Conservation (phyloP, 2,797 vertebrate species). For the Gymnoscopelus braueri region DNA sequence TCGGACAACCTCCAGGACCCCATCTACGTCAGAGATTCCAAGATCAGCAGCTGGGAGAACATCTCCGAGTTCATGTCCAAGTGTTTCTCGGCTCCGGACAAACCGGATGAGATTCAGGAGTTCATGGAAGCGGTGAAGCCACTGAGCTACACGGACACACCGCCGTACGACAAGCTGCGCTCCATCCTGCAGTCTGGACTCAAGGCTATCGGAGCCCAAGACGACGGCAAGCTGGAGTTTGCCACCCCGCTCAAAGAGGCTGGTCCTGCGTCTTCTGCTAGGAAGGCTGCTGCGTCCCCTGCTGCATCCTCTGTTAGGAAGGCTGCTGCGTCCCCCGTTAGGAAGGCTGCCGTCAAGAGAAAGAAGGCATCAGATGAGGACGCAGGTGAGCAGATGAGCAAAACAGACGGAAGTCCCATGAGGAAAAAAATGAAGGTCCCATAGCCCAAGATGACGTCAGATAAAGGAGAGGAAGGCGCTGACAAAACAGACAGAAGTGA, state of each 20-base stretch:
- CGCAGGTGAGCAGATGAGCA: no score
- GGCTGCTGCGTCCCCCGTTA: no score
- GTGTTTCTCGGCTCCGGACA: slow-evolving; percentile 89
- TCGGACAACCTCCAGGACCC: slow-evolving; percentile 92
- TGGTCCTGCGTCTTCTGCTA: slow-evolving; percentile 37
- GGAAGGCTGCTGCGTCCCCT: slow-evolving; percentile 13
- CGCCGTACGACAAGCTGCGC: slow-evolving; percentile 87
- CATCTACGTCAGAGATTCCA: slow-evolving; percentile 88
- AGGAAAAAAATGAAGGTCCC: no score
- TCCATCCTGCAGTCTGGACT: slow-evolving; percentile 88
- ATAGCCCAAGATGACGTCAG: no score
- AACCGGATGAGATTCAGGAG: slow-evolving; percentile 89
- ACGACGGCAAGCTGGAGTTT: slow-evolving; percentile 88
- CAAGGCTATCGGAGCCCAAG: slow-evolving; percentile 81
- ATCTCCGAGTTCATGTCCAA: slow-evolving; percentile 85
- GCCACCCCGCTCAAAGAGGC: slow-evolving; percentile 68
- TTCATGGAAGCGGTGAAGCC: slow-evolving; percentile 90
- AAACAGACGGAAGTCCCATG: no score
- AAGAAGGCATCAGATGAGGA: slow-evolving; percentile 51
- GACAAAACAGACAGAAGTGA: slow-evolving; percentile 39
- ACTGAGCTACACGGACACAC: slow-evolving; percentile 87
- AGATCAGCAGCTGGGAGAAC: slow-evolving; percentile 88
- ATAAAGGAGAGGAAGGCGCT: slow-evolving; percentile 14
- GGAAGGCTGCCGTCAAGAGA: slow-evolving; percentile 65
- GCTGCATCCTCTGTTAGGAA: no score